Conservation (phyloP, 2,113 vertebrate species). For the Eclectus roratus region DNA sequence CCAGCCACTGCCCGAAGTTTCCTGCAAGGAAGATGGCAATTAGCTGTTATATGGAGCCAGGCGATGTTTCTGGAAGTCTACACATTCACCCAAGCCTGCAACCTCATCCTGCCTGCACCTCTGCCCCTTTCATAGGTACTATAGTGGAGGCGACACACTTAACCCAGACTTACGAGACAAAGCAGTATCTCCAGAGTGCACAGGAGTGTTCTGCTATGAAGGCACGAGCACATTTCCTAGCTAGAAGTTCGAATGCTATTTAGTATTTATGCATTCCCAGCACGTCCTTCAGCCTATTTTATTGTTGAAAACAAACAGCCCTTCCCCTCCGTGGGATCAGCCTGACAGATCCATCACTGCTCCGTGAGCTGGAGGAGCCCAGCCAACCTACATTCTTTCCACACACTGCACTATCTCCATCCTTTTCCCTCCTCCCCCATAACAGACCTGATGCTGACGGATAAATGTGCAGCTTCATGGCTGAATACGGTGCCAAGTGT, state of each 20-base stretch:
- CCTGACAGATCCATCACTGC: not conserved
- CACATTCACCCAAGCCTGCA: not conserved
- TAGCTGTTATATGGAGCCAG: not conserved
- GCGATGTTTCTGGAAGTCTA: not conserved
- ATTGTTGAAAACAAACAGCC: not conserved
- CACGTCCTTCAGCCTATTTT: not conserved
- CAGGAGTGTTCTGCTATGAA: not conserved
- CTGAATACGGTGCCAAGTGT: not conserved
- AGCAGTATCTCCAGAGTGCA: not conserved
- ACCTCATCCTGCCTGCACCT: not conserved
- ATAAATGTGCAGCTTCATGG: not conserved
- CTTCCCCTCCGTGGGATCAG: not conserved
- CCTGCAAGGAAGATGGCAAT: not conserved
- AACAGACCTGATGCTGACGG: not conserved
- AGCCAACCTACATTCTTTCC: not conserved
- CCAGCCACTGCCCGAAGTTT: not conserved
- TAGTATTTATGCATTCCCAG: not conserved
- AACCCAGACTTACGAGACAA: not conserved
- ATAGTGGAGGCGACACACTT: not conserved
- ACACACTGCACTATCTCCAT: rapidly evolving
- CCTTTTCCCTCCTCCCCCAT: not conserved
- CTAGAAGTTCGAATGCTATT: not conserved
- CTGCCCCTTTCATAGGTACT: not conserved
- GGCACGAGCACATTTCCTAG: not conserved
- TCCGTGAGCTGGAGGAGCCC: not conserved